Percentiles rank a stretch among this genome's conserved stretches.
These are phyloP conservation scores for Sylvicapra grimmia DNA, from an alignment of 2,113 vertebrate genomes.

Conservation along the genomic window DNA sequence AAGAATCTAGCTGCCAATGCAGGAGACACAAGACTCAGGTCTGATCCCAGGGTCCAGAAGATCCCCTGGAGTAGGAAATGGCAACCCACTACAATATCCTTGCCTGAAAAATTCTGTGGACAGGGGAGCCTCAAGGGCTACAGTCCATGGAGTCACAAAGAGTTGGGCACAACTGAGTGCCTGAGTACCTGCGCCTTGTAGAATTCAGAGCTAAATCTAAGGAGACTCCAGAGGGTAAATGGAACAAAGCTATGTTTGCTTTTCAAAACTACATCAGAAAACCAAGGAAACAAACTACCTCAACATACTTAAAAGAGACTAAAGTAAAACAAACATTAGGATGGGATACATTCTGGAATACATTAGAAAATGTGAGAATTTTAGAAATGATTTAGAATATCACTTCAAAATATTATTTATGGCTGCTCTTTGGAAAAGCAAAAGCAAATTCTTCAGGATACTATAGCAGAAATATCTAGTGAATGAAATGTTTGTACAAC, in stretches of 20 bases:
- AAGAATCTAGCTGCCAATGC: neutral
- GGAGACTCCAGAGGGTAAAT: neutral
- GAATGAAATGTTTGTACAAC: neutral
- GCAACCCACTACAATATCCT: neutral
- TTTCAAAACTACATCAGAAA: constrained; percentile 25
- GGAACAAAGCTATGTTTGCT: neutral
- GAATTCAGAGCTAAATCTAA: neutral
- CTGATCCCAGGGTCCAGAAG: neutral
- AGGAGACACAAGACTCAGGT: neutral
- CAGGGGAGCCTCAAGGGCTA: neutral
- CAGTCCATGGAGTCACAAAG: neutral
- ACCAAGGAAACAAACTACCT: neutral
- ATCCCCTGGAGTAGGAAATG: neutral
- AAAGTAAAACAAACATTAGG: neutral
- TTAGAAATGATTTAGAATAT: neutral
- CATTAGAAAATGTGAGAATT: neutral
- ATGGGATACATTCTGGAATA: neutral
- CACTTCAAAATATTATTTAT: constrained; percentile 22
- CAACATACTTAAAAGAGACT: neutral
- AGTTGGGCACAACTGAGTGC: neutral
- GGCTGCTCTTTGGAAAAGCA: constrained; percentile 3
- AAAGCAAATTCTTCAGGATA: neutral
- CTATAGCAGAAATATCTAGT: neutral
- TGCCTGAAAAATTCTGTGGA: neutral
- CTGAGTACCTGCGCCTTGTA: neutral